Base-by-base conservation (phyloP, 2,113 vertebrate genomes). In the Nannobrachium achirus region DNA sequence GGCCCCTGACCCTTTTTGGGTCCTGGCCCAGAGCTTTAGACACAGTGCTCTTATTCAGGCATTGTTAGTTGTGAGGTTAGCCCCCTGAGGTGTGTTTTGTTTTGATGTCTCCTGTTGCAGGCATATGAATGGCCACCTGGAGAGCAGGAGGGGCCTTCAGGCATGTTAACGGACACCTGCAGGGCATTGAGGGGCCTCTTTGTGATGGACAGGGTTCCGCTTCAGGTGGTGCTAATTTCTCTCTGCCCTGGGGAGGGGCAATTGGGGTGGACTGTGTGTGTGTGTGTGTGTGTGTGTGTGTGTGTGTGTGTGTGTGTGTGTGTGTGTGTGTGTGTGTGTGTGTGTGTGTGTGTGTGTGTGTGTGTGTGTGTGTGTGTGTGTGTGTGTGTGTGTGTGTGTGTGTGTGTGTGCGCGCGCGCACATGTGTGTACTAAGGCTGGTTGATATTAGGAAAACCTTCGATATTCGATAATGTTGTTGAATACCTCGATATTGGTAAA, bases 171-270 rank as follows among this genome's bases (percentile, higher is more conserved):
- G 84, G 86, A 89, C 89, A 90, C 89, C 87, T 90, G 89, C 85
- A 75, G 84, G 83, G 84, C 82, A 78, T 81, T 78, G 64, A 75
- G 84, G 79, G 87, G 83, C 86, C 81, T 84, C 82, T n/a, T 19
- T 72, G 33, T 89, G 86, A 88, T 86, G 84, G 88, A 91, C 81
- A 81, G 77, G 78, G 88, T 91, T 89, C 83, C 82, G 86, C 88
- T 89, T 91, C 89, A 91, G 88, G 86, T 89, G 88, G 84, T 84
- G 81, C 85, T 89, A 85, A 86, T 91, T 91, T 82, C 75, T 85
- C 49, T 75, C 80, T 79, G 69, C 69, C 66, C 10, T 66, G 66
- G 75, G 78, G 74, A 76, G 62, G 81, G 75, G 60, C 60, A 53
- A 41, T 6, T 52, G 62, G 74, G 73, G 63, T 20, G 18, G 55